Evolutionary conservation across 1,140 invertebrate species (phyloP).

Genomic region (Arctopsyche grandis): DNA sequence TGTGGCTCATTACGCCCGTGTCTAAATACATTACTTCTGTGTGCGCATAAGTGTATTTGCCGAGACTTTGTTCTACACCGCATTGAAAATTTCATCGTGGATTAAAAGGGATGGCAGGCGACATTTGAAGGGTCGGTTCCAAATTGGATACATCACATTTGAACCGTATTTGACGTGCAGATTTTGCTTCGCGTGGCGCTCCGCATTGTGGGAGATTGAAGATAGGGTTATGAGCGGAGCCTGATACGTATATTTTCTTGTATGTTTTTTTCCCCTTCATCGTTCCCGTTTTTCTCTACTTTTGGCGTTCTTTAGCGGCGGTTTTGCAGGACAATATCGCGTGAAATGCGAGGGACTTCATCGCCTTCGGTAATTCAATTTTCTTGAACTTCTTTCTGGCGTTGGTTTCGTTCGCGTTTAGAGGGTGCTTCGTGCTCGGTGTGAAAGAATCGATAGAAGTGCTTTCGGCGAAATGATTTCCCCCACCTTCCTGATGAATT

Average conservation of each 20-base stretch:
- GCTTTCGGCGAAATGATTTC: neutral
- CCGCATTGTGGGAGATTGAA: neutral
- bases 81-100: constrained; percentile 14
- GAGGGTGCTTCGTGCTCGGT: constrained; percentile 6
- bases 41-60: neutral
- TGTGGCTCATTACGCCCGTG: no score
- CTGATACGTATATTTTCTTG: neutral
- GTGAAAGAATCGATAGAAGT: constrained; percentile 16
- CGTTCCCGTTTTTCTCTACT: neutral
- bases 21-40: neutral
- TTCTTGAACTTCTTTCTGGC: constrained; percentile 13
- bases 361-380: constrained; percentile 30
- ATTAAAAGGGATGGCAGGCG: constrained; percentile 1
- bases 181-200: neutral
- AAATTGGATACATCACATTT: constrained; percentile 22
- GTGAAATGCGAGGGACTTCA: constrained; percentile 26
- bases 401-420: constrained; percentile 20
- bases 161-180: constrained; percentile 14
- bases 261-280: neutral
- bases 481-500: neutral
- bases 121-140: constrained; percentile 16
- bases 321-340: constrained; percentile 28
- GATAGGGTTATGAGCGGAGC: neutral
- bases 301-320: constrained; percentile 3
- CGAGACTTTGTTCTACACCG: neutral